Evolutionary conservation across 2,888 invertebrate species (phyloP).

Genomic region (Dichetophora obliterata): DNA sequence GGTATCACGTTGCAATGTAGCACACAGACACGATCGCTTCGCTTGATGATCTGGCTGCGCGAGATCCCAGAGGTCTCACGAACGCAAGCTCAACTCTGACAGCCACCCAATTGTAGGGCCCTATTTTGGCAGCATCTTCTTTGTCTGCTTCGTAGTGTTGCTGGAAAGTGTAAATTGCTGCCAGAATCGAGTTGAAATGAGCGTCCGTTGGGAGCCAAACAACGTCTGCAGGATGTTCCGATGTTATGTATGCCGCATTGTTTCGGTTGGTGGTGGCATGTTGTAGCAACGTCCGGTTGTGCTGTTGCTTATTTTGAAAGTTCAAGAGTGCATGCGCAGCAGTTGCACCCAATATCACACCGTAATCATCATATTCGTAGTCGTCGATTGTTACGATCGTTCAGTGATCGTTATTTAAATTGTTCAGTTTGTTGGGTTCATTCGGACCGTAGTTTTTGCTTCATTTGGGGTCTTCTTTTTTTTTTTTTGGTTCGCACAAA

Average conservation of each 20-base stretch:
- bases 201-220: slow-evolving; percentile 27
- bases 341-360: slow-evolving; percentile 37
- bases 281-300: not conserved
- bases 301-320: not conserved
- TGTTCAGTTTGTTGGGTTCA: slow-evolving; percentile 18
- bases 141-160: slow-evolving; percentile 6
- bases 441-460: slow-evolving; percentile 4
- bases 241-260: not conserved
- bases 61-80: slow-evolving; percentile 3
- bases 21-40: not conserved
- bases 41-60: slow-evolving; percentile 14
- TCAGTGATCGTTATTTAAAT: slow-evolving; percentile 37
- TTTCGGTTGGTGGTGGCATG: slow-evolving; percentile 18
- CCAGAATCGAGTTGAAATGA: not conserved
- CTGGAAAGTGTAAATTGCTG: slow-evolving; percentile 41
- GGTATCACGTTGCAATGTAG: slow-evolving; percentile 18
- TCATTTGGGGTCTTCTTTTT: not conserved
- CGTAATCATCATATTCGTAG: slow-evolving; percentile 21
- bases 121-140: slow-evolving; percentile 14
- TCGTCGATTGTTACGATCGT: not conserved
- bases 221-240: slow-evolving; percentile 1
- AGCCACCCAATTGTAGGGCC: slow-evolving; percentile 33
- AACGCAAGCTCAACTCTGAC: slow-evolving; percentile 26
- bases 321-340: slow-evolving; percentile 41
- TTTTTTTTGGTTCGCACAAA: not conserved